Evolutionary conservation across 2,797 vertebrate genomes (phyloP).

Genomic region (Semaprochilodus insignis): DNA sequence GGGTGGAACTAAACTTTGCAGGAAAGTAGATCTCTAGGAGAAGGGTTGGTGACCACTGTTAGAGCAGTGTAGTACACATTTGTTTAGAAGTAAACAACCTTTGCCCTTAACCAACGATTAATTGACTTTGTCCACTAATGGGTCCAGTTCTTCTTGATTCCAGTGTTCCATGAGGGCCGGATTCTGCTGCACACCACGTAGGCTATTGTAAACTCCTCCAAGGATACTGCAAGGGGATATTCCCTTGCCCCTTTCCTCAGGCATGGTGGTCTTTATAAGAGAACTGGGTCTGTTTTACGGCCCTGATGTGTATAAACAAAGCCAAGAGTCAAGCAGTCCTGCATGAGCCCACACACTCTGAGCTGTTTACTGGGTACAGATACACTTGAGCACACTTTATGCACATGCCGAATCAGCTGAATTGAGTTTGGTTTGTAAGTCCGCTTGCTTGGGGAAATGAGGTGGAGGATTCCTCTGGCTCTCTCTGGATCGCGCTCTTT

Average conservation of each 20-base stretch:
- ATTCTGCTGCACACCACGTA: neutral
- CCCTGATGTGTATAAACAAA: slow-evolving; percentile 13
- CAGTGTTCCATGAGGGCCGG: neutral
- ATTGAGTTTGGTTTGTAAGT: slow-evolving; percentile 23
- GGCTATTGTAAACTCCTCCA: neutral
- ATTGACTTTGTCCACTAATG: neutral
- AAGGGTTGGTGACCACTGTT: neutral
- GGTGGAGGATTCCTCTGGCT: neutral
- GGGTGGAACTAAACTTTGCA: no score
- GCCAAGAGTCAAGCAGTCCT: neutral
- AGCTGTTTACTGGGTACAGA: slow-evolving; percentile 12
- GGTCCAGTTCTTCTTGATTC: neutral
- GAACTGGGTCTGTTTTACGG: neutral
- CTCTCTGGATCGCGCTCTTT: slow-evolving; percentile 18
- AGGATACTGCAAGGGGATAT: neutral
- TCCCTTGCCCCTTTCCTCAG: neutral
- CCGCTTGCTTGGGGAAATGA: neutral
- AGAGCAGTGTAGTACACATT: no score
- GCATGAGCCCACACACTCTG: slow-evolving; percentile 5
- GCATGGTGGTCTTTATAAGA: slow-evolving; percentile 21
- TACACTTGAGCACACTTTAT: neutral
- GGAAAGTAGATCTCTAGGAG: no score
- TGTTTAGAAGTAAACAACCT: neutral
- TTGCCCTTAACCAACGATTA: neutral
- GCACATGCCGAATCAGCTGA: slow-evolving; percentile 7